phyloP scores from a whole-genome alignment of 2,113 vertebrate genomes.

The Poicephalus meyeri region DNA sequence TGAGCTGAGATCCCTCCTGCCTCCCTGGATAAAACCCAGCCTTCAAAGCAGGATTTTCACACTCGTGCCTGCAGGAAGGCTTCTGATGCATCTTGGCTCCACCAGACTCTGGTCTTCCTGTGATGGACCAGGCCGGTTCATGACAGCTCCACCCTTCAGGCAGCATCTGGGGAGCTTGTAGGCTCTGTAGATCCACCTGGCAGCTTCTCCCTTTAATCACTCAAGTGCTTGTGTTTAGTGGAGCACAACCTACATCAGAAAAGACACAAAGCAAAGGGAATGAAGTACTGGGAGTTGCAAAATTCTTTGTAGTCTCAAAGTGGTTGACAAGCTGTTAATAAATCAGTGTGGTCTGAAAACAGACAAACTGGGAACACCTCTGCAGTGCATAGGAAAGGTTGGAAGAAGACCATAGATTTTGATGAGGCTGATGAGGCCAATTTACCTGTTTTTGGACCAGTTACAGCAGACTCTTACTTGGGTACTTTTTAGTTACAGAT shows the following conservation, averaged over 20 bases:
- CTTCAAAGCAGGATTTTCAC: background rate
- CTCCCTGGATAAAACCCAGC: background rate
- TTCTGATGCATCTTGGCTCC: background rate
- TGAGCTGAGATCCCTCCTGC: background rate
- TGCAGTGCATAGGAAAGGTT: background rate
- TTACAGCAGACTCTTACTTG: background rate
- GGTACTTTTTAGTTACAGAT: background rate
- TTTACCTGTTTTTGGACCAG: background rate
- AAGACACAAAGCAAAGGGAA: background rate
- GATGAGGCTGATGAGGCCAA: background rate
- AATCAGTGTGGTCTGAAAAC: background rate
- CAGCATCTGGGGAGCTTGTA: background rate
- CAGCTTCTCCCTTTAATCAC: background rate
- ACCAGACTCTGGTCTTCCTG: background rate
- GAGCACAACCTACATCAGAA: background rate
- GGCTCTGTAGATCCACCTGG: background rate
- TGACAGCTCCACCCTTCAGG: background rate
- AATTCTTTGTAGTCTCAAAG: background rate
- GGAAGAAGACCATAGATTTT: background rate
- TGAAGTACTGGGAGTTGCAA: background rate
- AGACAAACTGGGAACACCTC: background rate
- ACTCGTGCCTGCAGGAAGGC: background rate
- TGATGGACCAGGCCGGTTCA: rapidly evolving
- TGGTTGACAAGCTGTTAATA: background rate
- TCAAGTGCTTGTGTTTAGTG: background rate